Conservation (phyloP, 2,888 invertebrate genomes). For the Serripes groenlandicus region DNA sequence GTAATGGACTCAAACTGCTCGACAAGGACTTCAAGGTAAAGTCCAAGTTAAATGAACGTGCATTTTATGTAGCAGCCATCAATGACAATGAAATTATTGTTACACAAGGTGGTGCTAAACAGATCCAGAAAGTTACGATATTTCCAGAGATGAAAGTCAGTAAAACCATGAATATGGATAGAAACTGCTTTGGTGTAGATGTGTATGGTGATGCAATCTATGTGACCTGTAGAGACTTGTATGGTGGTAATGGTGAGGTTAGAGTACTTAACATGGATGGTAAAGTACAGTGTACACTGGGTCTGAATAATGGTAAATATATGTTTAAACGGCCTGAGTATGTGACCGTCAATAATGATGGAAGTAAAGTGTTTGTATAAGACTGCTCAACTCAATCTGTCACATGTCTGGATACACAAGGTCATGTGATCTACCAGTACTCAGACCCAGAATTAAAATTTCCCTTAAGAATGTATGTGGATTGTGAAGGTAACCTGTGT, state of each 20-base stretch:
- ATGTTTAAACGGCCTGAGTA: neutral
- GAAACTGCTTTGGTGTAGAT: neutral
- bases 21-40: too few species aligned
- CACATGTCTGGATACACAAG: neutral
- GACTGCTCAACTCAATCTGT: neutral
- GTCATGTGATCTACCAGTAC: conserved; percentile 3
- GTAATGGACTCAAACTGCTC: too few species aligned
- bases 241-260: too few species aligned
- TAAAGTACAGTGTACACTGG: neutral
- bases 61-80: neutral
- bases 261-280: neutral
- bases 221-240: conserved; percentile 7
- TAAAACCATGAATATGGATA: neutral
- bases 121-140: neutral
- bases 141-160: neutral
- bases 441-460: neutral
- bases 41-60: neutral
- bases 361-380: neutral
- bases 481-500: neutral
- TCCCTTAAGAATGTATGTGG: neutral
- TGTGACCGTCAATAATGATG: neutral
- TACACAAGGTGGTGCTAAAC: neutral
- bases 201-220: neutral
- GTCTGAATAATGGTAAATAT: neutral
- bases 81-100: neutral